phyloP scores from a whole-genome alignment of 2,888 invertebrate species.

The Drosophila eohydei region DNA sequence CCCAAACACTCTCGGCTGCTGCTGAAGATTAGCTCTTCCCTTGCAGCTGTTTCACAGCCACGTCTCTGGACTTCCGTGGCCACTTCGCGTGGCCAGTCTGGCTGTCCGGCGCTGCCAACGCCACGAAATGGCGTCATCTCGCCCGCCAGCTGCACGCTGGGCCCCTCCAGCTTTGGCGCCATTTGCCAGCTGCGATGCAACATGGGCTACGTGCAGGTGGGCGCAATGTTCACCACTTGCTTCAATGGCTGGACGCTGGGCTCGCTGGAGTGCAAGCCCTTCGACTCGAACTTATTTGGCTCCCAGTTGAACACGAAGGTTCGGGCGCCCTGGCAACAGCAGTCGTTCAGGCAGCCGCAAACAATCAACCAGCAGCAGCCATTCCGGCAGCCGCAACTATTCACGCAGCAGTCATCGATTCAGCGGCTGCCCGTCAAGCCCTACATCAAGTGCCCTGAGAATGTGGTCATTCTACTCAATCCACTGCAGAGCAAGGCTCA shows the following conservation, averaged over 20 bases:
- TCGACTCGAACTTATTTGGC: slow-evolving; percentile 9
- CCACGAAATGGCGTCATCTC: slow-evolving; percentile 86
- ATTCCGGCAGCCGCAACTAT: slow-evolving; percentile 3
- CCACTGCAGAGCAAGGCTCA: slow-evolving; percentile 80
- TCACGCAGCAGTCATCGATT: slow-evolving; percentile 2
- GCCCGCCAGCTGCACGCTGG: slow-evolving; percentile 86
- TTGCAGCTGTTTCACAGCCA: slow-evolving; percentile 9
- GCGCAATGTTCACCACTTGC: slow-evolving; percentile 81
- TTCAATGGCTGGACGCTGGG: slow-evolving; percentile 83
- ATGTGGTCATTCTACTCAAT: slow-evolving; percentile 87
- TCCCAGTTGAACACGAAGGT: background rate
- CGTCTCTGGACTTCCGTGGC: slow-evolving; percentile 3
- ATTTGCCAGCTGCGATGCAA: slow-evolving; percentile 86
- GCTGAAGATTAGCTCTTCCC: background rate
- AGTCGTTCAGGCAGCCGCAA: slow-evolving; percentile 5
- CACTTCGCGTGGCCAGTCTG: slow-evolving; percentile 64
- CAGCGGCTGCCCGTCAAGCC: slow-evolving; percentile 74
- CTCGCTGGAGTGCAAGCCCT: slow-evolving; percentile 78
- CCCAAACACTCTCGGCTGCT: background rate
- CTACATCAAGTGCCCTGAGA: slow-evolving; percentile 88
- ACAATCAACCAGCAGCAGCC: background rate
- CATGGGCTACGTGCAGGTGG: slow-evolving; percentile 84
- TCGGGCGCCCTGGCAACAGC: slow-evolving; percentile 23
- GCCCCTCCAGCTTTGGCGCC: slow-evolving; percentile 85
- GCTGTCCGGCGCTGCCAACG: slow-evolving; percentile 85